Conservation (phyloP, 2,888 invertebrate species). For the Danaus chrysippus region DNA sequence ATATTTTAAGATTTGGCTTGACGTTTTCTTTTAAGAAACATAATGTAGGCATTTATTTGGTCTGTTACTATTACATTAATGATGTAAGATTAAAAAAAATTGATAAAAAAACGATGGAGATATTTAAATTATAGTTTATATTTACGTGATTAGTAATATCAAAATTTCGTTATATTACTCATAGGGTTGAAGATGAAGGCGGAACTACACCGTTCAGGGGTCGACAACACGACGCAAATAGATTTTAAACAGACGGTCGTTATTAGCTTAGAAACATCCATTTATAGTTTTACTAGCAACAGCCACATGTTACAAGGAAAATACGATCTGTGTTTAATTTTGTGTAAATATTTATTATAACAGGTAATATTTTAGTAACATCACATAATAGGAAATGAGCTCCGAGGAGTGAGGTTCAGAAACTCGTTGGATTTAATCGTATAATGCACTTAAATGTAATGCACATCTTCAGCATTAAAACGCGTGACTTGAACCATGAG, state of each 20-base stretch:
- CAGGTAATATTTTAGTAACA: not conserved
- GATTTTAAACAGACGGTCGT: slow-evolving; percentile 47
- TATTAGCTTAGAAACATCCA: slow-evolving; percentile 40
- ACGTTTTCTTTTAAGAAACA: slow-evolving; percentile 34
- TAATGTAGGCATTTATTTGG: slow-evolving; percentile 11
- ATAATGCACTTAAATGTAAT: slow-evolving; percentile 3
- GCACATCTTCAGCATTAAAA: not conserved
- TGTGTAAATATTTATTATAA: slow-evolving; percentile 2
- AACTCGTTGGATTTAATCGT: not conserved
- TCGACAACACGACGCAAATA: slow-evolving; percentile 65
- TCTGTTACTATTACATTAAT: not conserved
- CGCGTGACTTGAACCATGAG: not conserved
- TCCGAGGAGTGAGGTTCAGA: no score
- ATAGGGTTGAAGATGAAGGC: slow-evolving; percentile 28
- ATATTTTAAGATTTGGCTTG: slow-evolving; percentile 36
- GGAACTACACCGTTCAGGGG: slow-evolving; percentile 46
- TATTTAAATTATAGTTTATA: not conserved
- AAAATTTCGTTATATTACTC: slow-evolving; percentile 7
- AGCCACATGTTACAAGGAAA: slow-evolving; percentile 16
- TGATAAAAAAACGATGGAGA: no score
- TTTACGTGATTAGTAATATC: not conserved
- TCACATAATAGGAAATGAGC: no score
- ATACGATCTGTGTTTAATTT: not conserved
- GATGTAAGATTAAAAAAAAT: not conserved
- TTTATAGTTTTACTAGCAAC: slow-evolving; percentile 44